A percentile compares a stretch with the other conserved stretches of the same genome.
These are phyloP conservation scores for Bothrops alternatus DNA, from an alignment of 2,797 vertebrate genomes.

Conservation along the genomic window DNA sequence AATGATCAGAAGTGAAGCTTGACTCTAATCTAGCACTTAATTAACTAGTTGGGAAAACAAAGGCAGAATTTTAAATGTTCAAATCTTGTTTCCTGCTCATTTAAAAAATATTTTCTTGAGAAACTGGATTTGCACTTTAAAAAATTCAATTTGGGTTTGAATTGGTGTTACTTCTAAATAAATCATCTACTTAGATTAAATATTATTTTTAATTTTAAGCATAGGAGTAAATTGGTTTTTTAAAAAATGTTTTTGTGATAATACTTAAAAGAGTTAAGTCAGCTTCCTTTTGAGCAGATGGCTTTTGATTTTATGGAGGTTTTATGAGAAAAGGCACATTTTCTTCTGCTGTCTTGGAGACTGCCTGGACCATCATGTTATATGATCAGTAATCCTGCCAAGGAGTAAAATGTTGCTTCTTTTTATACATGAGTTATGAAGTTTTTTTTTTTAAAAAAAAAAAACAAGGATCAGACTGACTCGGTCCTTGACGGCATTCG, in stretches of 20 bases:
- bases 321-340: constrained; percentile 47
- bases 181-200: constrained; percentile 38
- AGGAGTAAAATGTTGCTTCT: constrained; percentile 39
- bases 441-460: neutral
- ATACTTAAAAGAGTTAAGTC: constrained; percentile 59
- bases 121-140: neutral
- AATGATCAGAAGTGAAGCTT: neutral
- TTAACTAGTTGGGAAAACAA: neutral
- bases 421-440: constrained; percentile 15
- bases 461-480: neutral
- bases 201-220: constrained; percentile 48
- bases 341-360: constrained; percentile 53
- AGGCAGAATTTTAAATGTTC: neutral
- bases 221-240: constrained; percentile 16
- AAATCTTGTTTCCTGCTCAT: constrained; percentile 2
- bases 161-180: constrained; percentile 20
- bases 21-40: neutral
- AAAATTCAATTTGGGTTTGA: neutral
- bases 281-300: constrained; percentile 66
- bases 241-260: constrained; percentile 48
- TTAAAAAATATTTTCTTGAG: neutral
- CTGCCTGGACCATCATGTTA: constrained; percentile 35
- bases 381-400: constrained; percentile 45
- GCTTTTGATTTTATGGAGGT: constrained; percentile 53
- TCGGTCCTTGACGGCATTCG: neutral